phyloP scores from a whole-genome alignment of 2,113 vertebrate species.

The Psephotus haematonotus region DNA sequence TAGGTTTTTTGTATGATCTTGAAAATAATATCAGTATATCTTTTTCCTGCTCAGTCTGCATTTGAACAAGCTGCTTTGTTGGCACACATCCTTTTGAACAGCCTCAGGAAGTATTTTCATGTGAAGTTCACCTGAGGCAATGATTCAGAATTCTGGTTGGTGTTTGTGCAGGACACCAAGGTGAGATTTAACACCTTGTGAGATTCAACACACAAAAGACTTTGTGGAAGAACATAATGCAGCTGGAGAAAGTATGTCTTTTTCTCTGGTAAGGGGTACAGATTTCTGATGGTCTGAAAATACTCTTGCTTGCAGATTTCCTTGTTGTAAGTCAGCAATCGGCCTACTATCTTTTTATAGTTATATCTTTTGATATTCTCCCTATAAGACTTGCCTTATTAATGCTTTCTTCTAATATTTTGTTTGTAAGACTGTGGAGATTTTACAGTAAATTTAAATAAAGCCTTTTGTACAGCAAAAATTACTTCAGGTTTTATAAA shows the following conservation, averaged over 20 bases:
- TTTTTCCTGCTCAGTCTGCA: background rate
- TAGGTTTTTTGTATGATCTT: background rate
- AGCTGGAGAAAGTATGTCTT: background rate
- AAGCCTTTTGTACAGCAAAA: background rate
- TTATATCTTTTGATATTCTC: background rate
- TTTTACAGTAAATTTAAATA: background rate
- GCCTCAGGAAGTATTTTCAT: background rate
- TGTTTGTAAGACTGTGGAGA: background rate
- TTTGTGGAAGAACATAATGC: background rate
- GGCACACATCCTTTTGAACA: background rate
- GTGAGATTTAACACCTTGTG: background rate
- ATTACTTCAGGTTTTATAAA: background rate
- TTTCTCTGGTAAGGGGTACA: background rate
- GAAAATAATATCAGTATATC: background rate
- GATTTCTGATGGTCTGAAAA: background rate
- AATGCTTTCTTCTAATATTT: background rate
- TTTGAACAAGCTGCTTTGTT: background rate
- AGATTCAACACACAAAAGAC: background rate
- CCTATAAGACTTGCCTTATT: background rate
- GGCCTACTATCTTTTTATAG: background rate
- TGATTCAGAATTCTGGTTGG: background rate
- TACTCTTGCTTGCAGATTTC: background rate
- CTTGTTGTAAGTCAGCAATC: accelerated
- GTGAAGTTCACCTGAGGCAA: background rate
- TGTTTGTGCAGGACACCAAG: background rate